phyloP scores from a whole-genome alignment of 2,888 invertebrate species.

The Hyalella azteca region DNA sequence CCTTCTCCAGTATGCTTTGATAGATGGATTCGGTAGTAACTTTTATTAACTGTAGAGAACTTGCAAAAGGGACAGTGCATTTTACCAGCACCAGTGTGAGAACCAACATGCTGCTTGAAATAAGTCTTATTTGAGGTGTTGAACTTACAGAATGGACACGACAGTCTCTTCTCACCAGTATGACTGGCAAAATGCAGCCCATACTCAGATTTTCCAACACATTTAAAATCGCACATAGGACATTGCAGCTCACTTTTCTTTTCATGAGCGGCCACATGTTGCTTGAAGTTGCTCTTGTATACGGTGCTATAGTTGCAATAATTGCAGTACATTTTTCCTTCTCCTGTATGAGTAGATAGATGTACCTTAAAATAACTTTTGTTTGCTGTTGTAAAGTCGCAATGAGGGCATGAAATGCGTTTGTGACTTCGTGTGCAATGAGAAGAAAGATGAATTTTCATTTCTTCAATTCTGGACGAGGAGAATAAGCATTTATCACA shows the following conservation, averaged over 20 bases:
- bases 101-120: constrained; percentile 34
- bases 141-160: constrained; percentile 18
- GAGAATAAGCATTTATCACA: constrained; percentile 13
- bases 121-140: constrained; percentile 21
- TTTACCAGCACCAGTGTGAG: constrained; percentile 13
- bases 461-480: constrained; percentile 6
- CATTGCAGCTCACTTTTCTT: constrained; percentile 30
- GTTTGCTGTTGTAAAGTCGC: constrained; percentile 23
- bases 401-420: constrained; percentile 20
- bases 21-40: constrained; percentile 22
- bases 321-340: constrained; percentile 11
- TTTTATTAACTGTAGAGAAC: constrained; percentile 18
- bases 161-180: constrained; percentile 4
- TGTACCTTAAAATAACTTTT: constrained; percentile 23
- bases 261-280: constrained; percentile 16
- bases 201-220: constrained; percentile 19
- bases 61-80: constrained; percentile 23
- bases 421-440: constrained; percentile 18
- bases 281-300: constrained; percentile 23
- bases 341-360: constrained; percentile 8
- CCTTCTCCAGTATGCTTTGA: constrained; percentile 25
- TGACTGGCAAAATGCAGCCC: constrained; percentile 14
- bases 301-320: constrained; percentile 25
- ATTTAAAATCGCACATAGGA: constrained; percentile 21
- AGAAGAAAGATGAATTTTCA: constrained; percentile 24